Percentiles rank a stretch among this genome's conserved stretches.
Conservation (phyloP, 1,140 invertebrate genomes). For the Aphelenchoides fujianensis region DNA sequence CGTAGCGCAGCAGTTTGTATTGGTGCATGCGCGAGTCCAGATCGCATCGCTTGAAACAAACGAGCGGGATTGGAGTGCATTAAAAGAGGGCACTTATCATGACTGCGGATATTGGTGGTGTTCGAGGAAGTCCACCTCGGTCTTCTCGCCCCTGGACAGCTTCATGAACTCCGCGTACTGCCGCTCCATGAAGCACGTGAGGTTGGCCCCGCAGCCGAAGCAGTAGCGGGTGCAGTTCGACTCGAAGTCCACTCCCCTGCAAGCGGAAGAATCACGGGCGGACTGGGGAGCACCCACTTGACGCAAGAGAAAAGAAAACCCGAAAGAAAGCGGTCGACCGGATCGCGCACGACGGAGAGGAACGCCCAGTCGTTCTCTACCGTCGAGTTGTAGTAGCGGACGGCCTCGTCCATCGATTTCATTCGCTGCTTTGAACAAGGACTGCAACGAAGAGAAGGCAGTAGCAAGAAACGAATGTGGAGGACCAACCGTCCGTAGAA, state of each 20-base stretch:
- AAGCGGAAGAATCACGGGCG: too few relatives aligned
- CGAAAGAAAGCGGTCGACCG: conserved; percentile 3
- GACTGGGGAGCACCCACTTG: not conserved
- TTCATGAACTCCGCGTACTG: not conserved
- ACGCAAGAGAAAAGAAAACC: not conserved
- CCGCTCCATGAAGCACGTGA: conserved; percentile 5
- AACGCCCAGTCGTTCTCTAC: not conserved
- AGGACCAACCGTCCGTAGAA: not conserved
- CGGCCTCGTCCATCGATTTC: too few relatives aligned
- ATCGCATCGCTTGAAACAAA: conserved; percentile 8
- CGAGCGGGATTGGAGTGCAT: not conserved
- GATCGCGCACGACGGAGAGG: not conserved
- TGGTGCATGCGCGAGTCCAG: not conserved
- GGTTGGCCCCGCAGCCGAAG: conserved; percentile 6
- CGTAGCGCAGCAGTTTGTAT: conserved; percentile 3
- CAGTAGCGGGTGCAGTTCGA: not conserved
- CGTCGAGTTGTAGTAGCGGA: too few relatives aligned
- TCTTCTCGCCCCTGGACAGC: not conserved
- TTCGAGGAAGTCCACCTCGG: not conserved
- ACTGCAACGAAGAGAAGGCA: too few relatives aligned
- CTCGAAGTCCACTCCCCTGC: not conserved
- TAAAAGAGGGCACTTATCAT: not conserved
- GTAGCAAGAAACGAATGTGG: too few relatives aligned
- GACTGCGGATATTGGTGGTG: conserved; percentile 12
- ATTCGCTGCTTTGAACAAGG: too few relatives aligned